Evolutionary conservation across 2,888 invertebrate genomes (phyloP).

Genomic region (Amblyjoppa fuscipennis): DNA sequence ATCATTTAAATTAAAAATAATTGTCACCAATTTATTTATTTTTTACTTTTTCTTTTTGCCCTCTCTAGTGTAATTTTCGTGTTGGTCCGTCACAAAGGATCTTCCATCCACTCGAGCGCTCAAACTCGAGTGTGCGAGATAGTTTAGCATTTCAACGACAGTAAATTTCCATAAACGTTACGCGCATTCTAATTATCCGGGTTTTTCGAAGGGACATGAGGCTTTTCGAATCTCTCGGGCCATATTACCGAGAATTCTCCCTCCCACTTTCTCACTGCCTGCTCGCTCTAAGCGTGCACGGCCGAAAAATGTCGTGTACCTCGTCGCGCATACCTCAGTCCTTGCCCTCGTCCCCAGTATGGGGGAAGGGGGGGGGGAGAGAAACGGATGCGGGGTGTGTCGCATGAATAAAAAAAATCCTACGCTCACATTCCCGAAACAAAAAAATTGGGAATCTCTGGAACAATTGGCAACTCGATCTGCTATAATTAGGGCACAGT

Average conservation of each 20-base stretch:
- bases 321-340: constrained; percentile 50
- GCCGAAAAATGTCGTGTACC: constrained; percentile 47
- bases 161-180: constrained; percentile 70
- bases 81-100: constrained; percentile 60
- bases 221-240: constrained; percentile 24
- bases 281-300: constrained; percentile 18
- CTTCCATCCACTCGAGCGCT: constrained; percentile 51
- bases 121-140: constrained; percentile 65
- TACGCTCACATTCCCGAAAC: neutral
- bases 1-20: neutral
- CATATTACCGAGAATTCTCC: constrained; percentile 52
- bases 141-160: constrained; percentile 69
- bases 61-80: constrained; percentile 43
- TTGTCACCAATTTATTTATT: constrained; percentile 5
- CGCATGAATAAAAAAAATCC: constrained; percentile 45
- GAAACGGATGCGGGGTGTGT: constrained; percentile 42
- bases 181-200: constrained; percentile 66
- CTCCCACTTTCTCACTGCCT: constrained; percentile 9
- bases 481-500: constrained; percentile 32
- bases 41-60: constrained; percentile 1
- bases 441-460: neutral
- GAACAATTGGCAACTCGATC: constrained; percentile 16
- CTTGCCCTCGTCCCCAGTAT: neutral
- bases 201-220: constrained; percentile 41
- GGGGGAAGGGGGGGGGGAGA: neutral